A percentile compares a stretch with the other conserved stretches of the same genome.
phyloP scores from a whole-genome alignment of 2,888 invertebrate genomes.

The Ormyrus rosae region DNA sequence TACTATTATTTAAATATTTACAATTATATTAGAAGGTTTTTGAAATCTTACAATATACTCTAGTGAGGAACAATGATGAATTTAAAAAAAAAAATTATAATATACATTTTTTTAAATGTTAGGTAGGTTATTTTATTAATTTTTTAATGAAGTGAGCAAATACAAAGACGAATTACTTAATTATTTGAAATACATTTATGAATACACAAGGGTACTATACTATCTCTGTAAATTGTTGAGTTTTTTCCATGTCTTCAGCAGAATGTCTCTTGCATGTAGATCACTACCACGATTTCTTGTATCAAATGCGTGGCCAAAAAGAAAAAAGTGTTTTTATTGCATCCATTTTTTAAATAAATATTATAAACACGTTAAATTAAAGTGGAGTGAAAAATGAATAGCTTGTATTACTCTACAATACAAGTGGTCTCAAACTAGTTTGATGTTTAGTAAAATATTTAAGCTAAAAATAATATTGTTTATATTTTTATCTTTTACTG shows the following conservation, averaged over 20 bases:
- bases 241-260: slow-evolving; percentile 61
- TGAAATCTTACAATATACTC: slow-evolving; percentile 50
- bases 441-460: slow-evolving; percentile 39
- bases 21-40: slow-evolving; percentile 51
- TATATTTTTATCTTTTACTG: slow-evolving; percentile 34
- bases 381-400: slow-evolving; percentile 59
- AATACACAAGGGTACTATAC: slow-evolving; percentile 45
- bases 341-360: slow-evolving; percentile 71
- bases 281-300: slow-evolving; percentile 52
- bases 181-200: slow-evolving; percentile 44
- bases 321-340: slow-evolving; percentile 68
- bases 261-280: slow-evolving; percentile 61
- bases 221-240: slow-evolving; percentile 54
- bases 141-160: slow-evolving; percentile 38
- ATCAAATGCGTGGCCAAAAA: slow-evolving; percentile 70
- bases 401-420: slow-evolving; percentile 66
- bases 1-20: slow-evolving; percentile 67
- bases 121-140: slow-evolving; percentile 55
- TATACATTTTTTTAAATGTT: slow-evolving; percentile 58
- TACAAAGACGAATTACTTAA: slow-evolving; percentile 51
- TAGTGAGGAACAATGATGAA: slow-evolving; percentile 26
- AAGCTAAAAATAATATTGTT: slow-evolving; percentile 36
- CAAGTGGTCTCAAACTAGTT: slow-evolving; percentile 59
- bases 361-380: slow-evolving; percentile 66
- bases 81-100: slow-evolving; percentile 43